These are phyloP conservation scores for Antheraea pernyi DNA, from an alignment of 1,140 invertebrate species.

Conservation along the genomic window DNA sequence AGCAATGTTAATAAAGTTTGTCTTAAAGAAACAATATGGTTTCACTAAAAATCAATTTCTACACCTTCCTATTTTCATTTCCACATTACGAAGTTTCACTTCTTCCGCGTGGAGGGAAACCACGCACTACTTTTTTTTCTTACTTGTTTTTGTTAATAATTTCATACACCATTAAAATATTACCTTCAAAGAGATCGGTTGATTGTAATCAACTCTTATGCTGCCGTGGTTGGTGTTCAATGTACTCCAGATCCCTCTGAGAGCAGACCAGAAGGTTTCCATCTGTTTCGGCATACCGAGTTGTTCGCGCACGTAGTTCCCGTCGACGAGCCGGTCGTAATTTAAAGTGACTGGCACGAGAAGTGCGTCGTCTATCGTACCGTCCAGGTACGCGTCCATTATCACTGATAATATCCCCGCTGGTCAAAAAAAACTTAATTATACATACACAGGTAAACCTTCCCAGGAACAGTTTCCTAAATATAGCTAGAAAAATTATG, in stretches of 20 bases:
- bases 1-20: no score
- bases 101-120: no score
- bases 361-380: slow-evolving; percentile 93
- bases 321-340: slow-evolving; percentile 96
- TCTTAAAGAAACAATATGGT: no score
- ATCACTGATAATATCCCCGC: slow-evolving; percentile 95
- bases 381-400: slow-evolving; percentile 92
- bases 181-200: slow-evolving; percentile 94
- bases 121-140: no score
- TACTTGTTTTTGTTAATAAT: no score
- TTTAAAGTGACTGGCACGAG: slow-evolving; percentile 95
- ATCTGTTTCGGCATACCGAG: slow-evolving; percentile 91
- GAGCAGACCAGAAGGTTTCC: slow-evolving; percentile 91
- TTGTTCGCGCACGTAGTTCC: slow-evolving; percentile 95
- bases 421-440: slow-evolving; percentile 38
- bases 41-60: no score
- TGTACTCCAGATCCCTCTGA: slow-evolving; percentile 90
- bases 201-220: slow-evolving; percentile 94
- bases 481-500: no score
- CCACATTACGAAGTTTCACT: no score
- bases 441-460: background rate
- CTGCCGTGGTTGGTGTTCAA: slow-evolving; percentile 92
- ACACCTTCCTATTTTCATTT: no score
- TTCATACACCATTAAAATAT: no score
- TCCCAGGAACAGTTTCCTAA: no score